Percentiles rank a stretch among this genome's conserved stretches.
Evolutionary conservation across 2,113 vertebrate genomes (phyloP).

Genomic region (Dipodomys ordii): DNA sequence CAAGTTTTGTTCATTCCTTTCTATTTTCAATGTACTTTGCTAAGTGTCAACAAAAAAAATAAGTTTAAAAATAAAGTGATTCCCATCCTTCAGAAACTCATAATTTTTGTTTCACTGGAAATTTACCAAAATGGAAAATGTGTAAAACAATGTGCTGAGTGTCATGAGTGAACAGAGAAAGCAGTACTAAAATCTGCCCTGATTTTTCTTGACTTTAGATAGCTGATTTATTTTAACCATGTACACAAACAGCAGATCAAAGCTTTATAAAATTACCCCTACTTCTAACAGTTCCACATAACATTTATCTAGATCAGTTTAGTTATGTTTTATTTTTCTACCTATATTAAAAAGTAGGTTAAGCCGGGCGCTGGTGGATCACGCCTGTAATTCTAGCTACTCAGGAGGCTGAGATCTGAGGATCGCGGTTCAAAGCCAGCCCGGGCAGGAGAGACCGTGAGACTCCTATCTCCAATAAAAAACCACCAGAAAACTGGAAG

Average conservation of each 20-base stretch:
- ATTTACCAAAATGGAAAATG: slow-evolving; percentile 55
- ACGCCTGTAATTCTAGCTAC: too few relatives aligned
- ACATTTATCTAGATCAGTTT: slow-evolving; percentile 5
- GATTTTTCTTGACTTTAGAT: background rate
- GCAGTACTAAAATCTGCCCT: background rate
- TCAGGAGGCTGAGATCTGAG: too few relatives aligned
- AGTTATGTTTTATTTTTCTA: slow-evolving; percentile 32
- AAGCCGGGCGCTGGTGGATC: too few relatives aligned
- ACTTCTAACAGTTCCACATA: background rate
- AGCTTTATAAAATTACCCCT: slow-evolving; percentile 13
- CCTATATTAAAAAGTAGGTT: background rate
- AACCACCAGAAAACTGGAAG: too few relatives aligned
- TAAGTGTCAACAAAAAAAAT: background rate
- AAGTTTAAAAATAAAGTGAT: background rate
- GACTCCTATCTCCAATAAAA: too few relatives aligned
- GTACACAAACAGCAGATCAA: slow-evolving; percentile 15
- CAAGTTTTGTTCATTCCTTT: slow-evolving; percentile 26
- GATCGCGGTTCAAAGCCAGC: too few relatives aligned
- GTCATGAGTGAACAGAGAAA: slow-evolving; percentile 13
- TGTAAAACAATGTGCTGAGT: slow-evolving; percentile 20
- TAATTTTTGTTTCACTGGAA: slow-evolving; percentile 37
- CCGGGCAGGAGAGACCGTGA: too few relatives aligned
- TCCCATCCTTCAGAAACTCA: background rate
- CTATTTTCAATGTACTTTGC: slow-evolving; percentile 14
- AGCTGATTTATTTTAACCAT: background rate